Evolutionary conservation across 2,888 invertebrate genomes (phyloP).

Genomic region (Drosophila colorata): DNA sequence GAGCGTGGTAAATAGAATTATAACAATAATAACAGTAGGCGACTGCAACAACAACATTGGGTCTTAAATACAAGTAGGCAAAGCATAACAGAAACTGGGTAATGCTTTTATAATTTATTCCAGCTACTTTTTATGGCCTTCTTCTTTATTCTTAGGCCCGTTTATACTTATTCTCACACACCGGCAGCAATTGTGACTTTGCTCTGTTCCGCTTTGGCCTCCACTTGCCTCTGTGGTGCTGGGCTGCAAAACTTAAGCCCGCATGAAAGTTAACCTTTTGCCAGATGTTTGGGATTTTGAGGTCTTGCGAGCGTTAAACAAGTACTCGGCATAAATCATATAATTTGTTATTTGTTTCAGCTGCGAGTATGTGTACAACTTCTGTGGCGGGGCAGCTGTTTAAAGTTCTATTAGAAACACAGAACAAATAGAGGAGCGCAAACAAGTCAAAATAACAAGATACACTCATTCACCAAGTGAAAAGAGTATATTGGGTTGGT

Average conservation of each 20-base stretch:
- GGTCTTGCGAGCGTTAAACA: conserved; percentile 31
- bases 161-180: conserved; percentile 42
- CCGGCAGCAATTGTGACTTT: conserved; percentile 29
- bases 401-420: conserved; percentile 34
- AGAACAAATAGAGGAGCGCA: conserved; percentile 41
- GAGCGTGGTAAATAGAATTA: conserved; percentile 36
- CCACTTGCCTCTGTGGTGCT: not conserved
- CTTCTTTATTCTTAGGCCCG: conserved; percentile 33
- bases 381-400: conserved; percentile 40
- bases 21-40: conserved; percentile 42
- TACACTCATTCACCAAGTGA: not conserved
- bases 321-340: conserved; percentile 31
- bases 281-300: conserved; percentile 20
- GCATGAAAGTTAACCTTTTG: conserved; percentile 55
- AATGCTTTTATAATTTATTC: conserved; percentile 75
- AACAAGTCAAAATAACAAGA: conserved; percentile 30
- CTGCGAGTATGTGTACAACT: conserved; percentile 10
- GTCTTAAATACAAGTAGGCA: conserved; percentile 25
- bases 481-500: no score
- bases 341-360: conserved; percentile 29
- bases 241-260: conserved; percentile 38
- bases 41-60: conserved; percentile 8
- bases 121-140: conserved; percentile 57
- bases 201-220: conserved; percentile 14
- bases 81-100: conserved; percentile 66